phyloP scores from a whole-genome alignment of 2,888 invertebrate species.

The Ganaspis brasiliensis region DNA sequence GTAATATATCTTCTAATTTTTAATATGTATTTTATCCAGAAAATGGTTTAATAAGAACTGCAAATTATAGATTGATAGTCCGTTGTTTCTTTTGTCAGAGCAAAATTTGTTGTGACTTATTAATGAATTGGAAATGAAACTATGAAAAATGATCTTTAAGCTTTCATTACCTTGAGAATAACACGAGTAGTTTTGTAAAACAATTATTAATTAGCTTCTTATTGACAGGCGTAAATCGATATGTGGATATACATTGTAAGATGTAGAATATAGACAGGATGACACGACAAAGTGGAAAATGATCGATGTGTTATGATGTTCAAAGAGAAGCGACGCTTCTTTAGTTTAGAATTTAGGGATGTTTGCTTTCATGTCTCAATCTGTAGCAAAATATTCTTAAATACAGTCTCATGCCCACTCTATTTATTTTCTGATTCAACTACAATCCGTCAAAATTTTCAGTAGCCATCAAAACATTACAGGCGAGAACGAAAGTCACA shows the following conservation, averaged over 20 bases:
- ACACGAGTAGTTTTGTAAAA: conserved; percentile 48
- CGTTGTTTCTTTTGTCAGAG: not conserved
- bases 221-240: conserved; percentile 66
- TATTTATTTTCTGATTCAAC: not conserved
- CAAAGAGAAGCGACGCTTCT: conserved; percentile 15
- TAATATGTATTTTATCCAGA: no score
- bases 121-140: not conserved
- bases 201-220: conserved; percentile 64
- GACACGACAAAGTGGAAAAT: conserved; percentile 72
- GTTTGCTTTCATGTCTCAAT: conserved; percentile 7
- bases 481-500: no score
- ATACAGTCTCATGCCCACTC: not conserved
- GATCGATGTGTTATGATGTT: conserved; percentile 71
- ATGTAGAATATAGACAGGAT: conserved; percentile 59
- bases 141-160: conserved; percentile 9
- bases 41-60: not conserved
- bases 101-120: not conserved
- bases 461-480: not conserved
- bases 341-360: conserved; percentile 8
- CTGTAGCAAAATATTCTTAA: not conserved
- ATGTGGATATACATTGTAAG: conserved; percentile 61
- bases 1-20: no score
- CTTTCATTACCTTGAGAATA: conserved; percentile 19
- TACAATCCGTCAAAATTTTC: conserved; percentile 3
- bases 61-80: not conserved